A percentile compares a stretch with the other conserved stretches of the same genome.
Evolutionary conservation across 2,113 vertebrate genomes (phyloP).

Genomic region (Mus musculus): DNA sequence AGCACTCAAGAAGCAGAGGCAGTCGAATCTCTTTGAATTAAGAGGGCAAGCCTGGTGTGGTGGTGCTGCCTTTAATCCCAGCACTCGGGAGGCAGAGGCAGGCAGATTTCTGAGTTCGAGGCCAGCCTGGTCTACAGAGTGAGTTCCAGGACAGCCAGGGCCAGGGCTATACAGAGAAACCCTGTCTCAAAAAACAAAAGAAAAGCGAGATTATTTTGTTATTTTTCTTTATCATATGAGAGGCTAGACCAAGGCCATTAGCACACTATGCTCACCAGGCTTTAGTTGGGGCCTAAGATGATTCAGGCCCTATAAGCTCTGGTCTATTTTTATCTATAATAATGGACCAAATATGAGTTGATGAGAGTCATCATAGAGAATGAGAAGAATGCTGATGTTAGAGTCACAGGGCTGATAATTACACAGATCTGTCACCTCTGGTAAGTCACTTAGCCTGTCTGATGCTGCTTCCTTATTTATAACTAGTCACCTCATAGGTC

Average conservation of each 20-base stretch:
- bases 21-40: too few relatives aligned
- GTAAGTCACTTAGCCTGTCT: slow-evolving; percentile 40
- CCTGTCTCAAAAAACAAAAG: background rate
- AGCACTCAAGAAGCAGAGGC: too few relatives aligned
- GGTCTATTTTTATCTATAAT: slow-evolving; percentile 7
- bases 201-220: background rate
- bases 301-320: background rate
- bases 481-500: slow-evolving; percentile 23
- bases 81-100: too few relatives aligned
- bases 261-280: background rate
- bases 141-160: too few relatives aligned
- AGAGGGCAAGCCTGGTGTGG: background rate
- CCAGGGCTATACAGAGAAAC: background rate
- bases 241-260: background rate
- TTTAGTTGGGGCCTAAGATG: background rate
- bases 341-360: slow-evolving; percentile 41
- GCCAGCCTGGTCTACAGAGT: too few relatives aligned
- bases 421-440: slow-evolving; percentile 45
- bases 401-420: slow-evolving; percentile 51
- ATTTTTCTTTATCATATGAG: background rate
- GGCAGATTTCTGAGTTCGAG: too few relatives aligned
- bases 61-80: too few relatives aligned
- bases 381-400: slow-evolving; percentile 62
- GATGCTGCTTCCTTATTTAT: slow-evolving; percentile 64
- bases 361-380: slow-evolving; percentile 9